Evolutionary conservation across 2,888 invertebrate genomes (phyloP).

Genomic region (Taenaris catops): DNA sequence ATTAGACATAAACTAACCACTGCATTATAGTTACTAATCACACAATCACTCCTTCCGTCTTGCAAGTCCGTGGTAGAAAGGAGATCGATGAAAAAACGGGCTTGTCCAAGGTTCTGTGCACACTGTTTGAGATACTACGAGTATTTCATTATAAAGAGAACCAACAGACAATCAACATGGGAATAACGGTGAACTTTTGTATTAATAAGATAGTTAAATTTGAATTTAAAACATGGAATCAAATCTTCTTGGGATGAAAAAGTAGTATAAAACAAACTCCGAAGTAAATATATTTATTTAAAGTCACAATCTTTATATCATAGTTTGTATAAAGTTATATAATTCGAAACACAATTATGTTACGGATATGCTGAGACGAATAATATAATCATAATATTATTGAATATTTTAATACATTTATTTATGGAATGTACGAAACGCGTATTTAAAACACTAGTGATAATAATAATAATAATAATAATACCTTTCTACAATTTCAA

Average conservation of each 20-base stretch:
- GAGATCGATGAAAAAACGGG: too few relatives aligned
- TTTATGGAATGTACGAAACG: conserved; percentile 18
- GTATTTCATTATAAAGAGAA: too few relatives aligned
- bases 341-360: conserved; percentile 13
- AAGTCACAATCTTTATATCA: conserved; percentile 37
- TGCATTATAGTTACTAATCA: too few relatives aligned
- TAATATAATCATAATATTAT: conserved; percentile 8
- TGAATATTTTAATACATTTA: conserved; percentile 14
- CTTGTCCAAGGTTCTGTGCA: too few relatives aligned
- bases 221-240: too few relatives aligned
- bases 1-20: too few relatives aligned
- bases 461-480: conserved; percentile 25
- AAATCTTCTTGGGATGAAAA: background rate
- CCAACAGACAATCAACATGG: too few relatives aligned
- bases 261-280: conserved; percentile 3
- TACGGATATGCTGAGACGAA: conserved; percentile 19
- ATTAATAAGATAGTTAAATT: too few relatives aligned
- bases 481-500: conserved; percentile 49
- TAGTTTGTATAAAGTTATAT: conserved; percentile 21
- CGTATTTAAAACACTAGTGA: conserved; percentile 1
- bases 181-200: too few relatives aligned
- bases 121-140: too few relatives aligned
- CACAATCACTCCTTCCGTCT: too few relatives aligned
- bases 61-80: too few relatives aligned
- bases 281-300: conserved; percentile 31